phyloP scores from a whole-genome alignment of 2,888 invertebrate genomes.

The Teleiodes luculella region DNA sequence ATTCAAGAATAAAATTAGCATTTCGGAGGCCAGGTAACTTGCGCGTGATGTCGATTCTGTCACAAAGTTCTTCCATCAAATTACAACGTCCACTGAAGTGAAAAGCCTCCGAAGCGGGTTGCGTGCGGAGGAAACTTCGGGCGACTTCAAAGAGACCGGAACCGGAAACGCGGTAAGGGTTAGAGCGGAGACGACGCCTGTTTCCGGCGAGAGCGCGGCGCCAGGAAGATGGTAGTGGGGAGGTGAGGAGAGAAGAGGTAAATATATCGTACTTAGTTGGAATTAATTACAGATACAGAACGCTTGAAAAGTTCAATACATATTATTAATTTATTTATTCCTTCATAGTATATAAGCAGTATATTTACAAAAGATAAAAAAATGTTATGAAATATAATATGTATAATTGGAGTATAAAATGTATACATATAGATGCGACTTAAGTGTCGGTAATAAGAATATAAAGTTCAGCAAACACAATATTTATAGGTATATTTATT shows the following conservation, averaged over 20 bases:
- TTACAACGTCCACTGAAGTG: conserved; percentile 40
- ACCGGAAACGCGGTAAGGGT: conserved; percentile 77
- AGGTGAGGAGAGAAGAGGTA: conserved; percentile 56
- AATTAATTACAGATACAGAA: neutral
- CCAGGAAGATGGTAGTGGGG: conserved; percentile 65
- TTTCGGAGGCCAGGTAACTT: too few species aligned
- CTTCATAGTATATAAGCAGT: too few species aligned
- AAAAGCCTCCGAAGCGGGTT: conserved; percentile 43
- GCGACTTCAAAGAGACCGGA: conserved; percentile 68
- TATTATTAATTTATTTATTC: neutral
- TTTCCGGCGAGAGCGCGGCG: conserved; percentile 74
- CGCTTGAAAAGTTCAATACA: neutral
- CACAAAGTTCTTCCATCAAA: conserved; percentile 16
- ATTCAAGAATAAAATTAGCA: too few species aligned
- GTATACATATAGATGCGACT: too few species aligned
- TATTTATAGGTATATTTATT: too few species aligned
- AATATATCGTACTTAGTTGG: conserved; percentile 35
- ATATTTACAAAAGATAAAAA: too few species aligned
- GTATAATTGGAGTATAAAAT: too few species aligned
- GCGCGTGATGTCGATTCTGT: too few species aligned
- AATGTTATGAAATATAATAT: too few species aligned
- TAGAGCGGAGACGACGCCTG: conserved; percentile 73
- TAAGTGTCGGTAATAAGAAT: too few species aligned
- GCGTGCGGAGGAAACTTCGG: conserved; percentile 53
- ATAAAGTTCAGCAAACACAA: too few species aligned